Base-by-base conservation (phyloP, 2,888 invertebrate species). In the Pseudolycoriella hygida region DNA sequence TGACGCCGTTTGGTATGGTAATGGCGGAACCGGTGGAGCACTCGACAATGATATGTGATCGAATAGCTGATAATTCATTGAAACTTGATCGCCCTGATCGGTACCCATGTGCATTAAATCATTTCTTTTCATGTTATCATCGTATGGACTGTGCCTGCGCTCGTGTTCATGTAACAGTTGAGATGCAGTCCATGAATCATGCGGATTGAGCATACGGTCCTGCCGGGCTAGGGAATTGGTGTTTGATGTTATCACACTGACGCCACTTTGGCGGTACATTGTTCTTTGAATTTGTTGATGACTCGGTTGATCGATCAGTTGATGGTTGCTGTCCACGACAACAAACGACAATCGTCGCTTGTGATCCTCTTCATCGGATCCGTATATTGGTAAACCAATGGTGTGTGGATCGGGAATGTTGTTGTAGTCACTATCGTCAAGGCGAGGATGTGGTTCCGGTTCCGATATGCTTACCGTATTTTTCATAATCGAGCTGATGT, bases 121-220 rank as follows among this genome's bases (percentile, higher is more conserved):
- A 41, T 56, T 42, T 47, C 54, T 50, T 8, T 61, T 59, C 17
- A 18, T 32, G 3, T n/a, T 15, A 3, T n/a, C 43, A 12, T 57
- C 59, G 53, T 66, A 57, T 0, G 72, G 71, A 52, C 71, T 72
- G 49, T 68, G 68, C 18, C 73, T 58, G 42, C 71, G 58, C 54
- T 74, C 73, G 17, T 31, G 73, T 53, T 73, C 72, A 50, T 71
- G 70, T 2, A 75, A 57, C 11, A 75, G 58, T 52, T 75, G 73
- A 3, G 72, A 71, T 2, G 74, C 74, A 19, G 70, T 71, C 74
- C 75, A 74, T 1, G 70, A 71, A 52, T 72, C 72, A 53, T 67
- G 72, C 1, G 72, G 73, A 50, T 68, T 71, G 30, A 72, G 56
- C 8, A 62, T 61, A 49, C 68, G 58, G 2, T 64, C 66, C 37